Evolutionary conservation across 2,888 invertebrate genomes (phyloP).

Genomic region (Stomorhina lunata): DNA sequence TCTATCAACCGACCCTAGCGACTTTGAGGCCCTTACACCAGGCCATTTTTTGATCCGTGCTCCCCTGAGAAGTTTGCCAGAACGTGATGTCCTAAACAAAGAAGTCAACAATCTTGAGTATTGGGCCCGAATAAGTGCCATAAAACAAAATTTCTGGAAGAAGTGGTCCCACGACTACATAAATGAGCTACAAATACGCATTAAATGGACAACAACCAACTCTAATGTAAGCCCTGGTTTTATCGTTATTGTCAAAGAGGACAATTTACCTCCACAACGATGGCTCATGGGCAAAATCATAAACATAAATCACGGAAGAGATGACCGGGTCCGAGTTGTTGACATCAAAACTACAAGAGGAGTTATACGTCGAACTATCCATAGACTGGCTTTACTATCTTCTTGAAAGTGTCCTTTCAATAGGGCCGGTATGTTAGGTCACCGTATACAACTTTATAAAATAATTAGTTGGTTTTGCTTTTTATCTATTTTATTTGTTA

Average conservation of each 20-base stretch:
- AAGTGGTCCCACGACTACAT: constrained; percentile 11
- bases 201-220: constrained; percentile 14
- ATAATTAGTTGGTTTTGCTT: background rate
- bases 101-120: background rate
- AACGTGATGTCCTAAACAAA: too few species aligned
- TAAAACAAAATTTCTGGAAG: constrained; percentile 5
- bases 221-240: background rate
- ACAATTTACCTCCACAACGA: constrained; percentile 4
- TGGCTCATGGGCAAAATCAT: constrained; percentile 30
- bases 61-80: background rate
- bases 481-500: too few species aligned
- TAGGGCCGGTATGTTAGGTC: too few species aligned
- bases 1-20: too few species aligned
- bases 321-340: constrained; percentile 17
- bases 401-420: constrained; percentile 28
- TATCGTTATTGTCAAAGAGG: background rate
- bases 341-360: constrained; percentile 16
- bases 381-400: constrained; percentile 4
- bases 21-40: constrained; percentile 35
- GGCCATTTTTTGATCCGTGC: constrained; percentile 36
- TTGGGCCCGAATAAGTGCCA: constrained; percentile 17
- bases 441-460: too few species aligned
- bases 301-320: background rate
- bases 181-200: constrained; percentile 13
- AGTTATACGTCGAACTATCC: constrained; percentile 23